These are phyloP conservation scores for Aphyosemion australe DNA, from an alignment of 2,113 vertebrate species.

Conservation along the genomic window DNA sequence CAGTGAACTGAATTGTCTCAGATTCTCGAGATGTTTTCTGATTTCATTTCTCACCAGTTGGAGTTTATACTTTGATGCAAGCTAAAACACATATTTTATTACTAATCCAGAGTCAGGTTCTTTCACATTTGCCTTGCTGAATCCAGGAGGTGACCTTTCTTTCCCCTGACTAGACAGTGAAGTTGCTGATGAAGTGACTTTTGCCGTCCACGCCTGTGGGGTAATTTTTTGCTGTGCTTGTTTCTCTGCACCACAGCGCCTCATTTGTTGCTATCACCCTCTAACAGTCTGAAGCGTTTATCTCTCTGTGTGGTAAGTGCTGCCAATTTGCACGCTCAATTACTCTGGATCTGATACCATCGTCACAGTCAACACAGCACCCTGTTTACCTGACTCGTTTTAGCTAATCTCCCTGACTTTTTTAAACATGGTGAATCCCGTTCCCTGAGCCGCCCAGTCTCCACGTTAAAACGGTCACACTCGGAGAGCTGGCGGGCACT, in stretches of 20 bases:
- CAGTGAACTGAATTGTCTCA: too few relatives aligned
- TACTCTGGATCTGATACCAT: constrained; percentile 49
- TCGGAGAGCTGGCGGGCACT: constrained; percentile 18
- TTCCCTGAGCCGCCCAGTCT: constrained; percentile 2
- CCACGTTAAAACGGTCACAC: not conserved
- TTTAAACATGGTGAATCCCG: constrained; percentile 12
- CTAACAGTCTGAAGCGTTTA: constrained; percentile 48
- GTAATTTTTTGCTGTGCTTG: constrained; percentile 2
- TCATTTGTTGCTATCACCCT: constrained; percentile 38
- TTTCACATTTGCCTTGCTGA: not conserved
- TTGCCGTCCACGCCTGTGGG: constrained; percentile 1
- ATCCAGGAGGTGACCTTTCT: not conserved
- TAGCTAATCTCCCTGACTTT: constrained; percentile 19
- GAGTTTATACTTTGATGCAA: not conserved
- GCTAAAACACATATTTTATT: not conserved
- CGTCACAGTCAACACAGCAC: constrained; percentile 41
- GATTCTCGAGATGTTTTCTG: too few relatives aligned
- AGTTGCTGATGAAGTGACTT: not conserved
- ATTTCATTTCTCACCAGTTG: not conserved
- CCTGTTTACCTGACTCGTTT: constrained; percentile 55
- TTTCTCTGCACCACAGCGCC: constrained; percentile 19
- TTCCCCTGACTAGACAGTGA: not conserved
- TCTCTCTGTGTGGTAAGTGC: constrained; percentile 46
- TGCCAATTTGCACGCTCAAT: constrained; percentile 55
- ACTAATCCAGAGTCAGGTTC: not conserved